Conservation (phyloP, 2,888 invertebrate species). For the Erebia ligea region DNA sequence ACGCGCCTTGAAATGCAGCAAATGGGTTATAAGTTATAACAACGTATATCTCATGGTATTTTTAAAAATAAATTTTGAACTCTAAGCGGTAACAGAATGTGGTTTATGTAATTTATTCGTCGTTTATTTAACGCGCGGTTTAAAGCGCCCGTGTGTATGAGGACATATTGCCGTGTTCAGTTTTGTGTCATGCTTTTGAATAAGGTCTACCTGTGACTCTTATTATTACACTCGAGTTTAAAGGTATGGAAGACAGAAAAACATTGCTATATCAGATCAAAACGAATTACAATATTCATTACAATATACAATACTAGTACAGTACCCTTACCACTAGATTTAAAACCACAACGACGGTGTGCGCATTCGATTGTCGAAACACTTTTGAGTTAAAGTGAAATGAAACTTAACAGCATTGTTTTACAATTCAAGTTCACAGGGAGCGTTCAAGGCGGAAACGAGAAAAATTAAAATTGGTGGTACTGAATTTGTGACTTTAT, state of each 20-base stretch:
- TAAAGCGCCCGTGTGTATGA: not conserved
- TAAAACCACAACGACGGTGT: no score
- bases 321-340: no score
- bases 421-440: no score
- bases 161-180: conserved; percentile 34
- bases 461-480: no score
- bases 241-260: conserved; percentile 78
- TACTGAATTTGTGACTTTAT: no score
- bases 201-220: conserved; percentile 21
- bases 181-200: conserved; percentile 22
- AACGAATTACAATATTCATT: conserved; percentile 57
- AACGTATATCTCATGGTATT: no score
- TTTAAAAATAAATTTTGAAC: not conserved
- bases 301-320: conserved; percentile 44
- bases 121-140: not conserved
- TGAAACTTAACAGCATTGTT: no score
- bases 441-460: no score
- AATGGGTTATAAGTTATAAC: no score
- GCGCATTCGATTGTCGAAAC: no score
- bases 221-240: conserved; percentile 38
- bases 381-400: no score
- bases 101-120: not conserved
- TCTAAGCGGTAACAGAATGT: not conserved
- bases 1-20: not conserved
- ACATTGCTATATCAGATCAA: conserved; percentile 79